Conservation (phyloP, 1,140 invertebrate species). For the Coptotermes formosanus region DNA sequence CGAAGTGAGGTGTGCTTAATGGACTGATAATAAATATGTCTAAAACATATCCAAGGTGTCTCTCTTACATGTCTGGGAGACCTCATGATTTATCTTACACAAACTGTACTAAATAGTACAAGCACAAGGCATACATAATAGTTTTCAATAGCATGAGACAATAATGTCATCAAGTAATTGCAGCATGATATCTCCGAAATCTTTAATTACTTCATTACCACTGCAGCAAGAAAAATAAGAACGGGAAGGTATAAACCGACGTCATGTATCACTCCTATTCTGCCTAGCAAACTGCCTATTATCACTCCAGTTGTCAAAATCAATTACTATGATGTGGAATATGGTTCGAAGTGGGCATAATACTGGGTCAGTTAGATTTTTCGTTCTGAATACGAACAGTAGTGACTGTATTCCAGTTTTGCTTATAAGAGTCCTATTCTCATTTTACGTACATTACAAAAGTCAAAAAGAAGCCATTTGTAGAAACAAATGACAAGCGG, state of each 20-base stretch:
- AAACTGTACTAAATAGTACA: too few species aligned
- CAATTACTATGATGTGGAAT: background rate
- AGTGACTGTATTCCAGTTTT: background rate
- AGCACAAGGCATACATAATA: background rate
- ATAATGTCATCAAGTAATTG: background rate
- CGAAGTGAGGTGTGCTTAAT: too few species aligned
- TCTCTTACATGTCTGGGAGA: too few species aligned
- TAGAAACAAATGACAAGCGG: slow-evolving; percentile 34
- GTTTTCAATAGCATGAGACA: background rate
- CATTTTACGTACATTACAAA: slow-evolving; percentile 15
- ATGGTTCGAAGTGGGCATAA: background rate
- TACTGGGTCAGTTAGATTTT: background rate
- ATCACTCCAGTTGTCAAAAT: background rate
- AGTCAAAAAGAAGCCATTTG: slow-evolving; percentile 33
- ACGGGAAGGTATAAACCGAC: background rate
- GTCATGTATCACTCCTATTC: background rate
- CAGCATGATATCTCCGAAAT: background rate
- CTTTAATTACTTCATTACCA: background rate
- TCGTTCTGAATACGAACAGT: background rate
- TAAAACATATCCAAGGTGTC: background rate
- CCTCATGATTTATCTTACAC: too few species aligned
- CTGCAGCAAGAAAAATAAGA: background rate
- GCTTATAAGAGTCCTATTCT: background rate
- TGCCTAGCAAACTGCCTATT: background rate
- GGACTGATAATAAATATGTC: background rate